Base-by-base conservation (phyloP, 1,140 invertebrate genomes). In the Habropoda laboriosa region DNA sequence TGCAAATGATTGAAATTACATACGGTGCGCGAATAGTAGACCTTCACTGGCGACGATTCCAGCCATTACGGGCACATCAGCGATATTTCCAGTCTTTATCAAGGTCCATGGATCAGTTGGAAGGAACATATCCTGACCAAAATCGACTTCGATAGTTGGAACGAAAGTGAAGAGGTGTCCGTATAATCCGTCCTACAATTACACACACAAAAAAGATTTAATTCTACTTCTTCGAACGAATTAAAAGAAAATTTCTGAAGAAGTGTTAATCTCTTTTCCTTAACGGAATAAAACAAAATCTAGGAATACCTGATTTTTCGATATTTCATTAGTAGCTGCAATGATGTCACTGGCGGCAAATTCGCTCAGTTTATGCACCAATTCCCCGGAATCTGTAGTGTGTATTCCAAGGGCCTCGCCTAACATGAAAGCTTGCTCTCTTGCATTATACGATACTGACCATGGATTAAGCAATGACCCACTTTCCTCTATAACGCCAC, bases 401-500 rank as follows among this genome's bases (percentile, higher is more conserved):
- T 92, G 88, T 94, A 97, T 74, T 90, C 92, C 58, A 95, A 91
- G 80, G 92, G 88, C 83, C 93, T 92, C 12, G 0, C 95, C 96
- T 27, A 97, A 89, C 79, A 94, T 94, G 66, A 94, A 93, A 0
- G 96, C 95, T 67, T 95, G 94, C 4, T 93, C 94, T 94, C 72
- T 95, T 81, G 89, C 92, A 91, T 92, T 89, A 64, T 57, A 95
- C 92, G 80, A 89, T 12, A 96, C 94, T 0, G 96, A 95, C 96
- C 96, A 98, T 0, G 95, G 94, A 88, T 94, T 95, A 16, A 96
- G 87, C 18, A 96, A 95, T 0, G 96, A 96, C 16, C 97, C 97
- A 87, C 96, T 96, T 92, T 97, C 94, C 6, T 95, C 94, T 64
- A 97, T 96, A 3, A 91, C 96, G 63, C 93, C 93, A 55, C 94